A percentile compares a stretch with the other conserved stretches of the same genome.
Conservation (phyloP, 2,797 vertebrate species). For the Mico argentatus region DNA sequence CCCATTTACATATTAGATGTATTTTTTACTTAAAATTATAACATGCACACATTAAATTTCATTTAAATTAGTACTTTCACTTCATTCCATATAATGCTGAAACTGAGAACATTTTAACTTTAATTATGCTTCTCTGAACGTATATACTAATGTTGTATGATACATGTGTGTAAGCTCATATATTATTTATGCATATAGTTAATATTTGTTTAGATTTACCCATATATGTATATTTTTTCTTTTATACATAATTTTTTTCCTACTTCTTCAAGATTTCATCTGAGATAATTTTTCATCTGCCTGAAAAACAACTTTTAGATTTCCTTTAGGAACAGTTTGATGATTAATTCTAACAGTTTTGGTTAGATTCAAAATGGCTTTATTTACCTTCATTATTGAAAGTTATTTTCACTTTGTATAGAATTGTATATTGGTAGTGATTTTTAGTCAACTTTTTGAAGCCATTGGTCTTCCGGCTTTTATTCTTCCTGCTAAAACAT, state of each 20-base stretch:
- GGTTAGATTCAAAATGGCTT: background rate
- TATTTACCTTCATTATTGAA: background rate
- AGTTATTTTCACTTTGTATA: background rate
- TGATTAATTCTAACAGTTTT: background rate
- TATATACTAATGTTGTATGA: background rate
- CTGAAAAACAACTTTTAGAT: background rate
- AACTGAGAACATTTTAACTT: background rate
- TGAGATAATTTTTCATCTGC: background rate
- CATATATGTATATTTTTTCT: background rate
- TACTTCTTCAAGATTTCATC: background rate
- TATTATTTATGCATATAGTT: background rate
- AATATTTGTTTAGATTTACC: background rate
- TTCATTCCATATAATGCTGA: background rate
- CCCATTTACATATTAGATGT: background rate
- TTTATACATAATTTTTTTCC: background rate
- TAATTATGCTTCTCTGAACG: background rate
- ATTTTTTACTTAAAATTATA: background rate
- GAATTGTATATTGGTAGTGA: background rate
- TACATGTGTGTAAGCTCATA: background rate
- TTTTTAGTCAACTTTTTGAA: background rate
- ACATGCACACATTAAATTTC: background rate
- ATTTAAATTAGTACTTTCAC: background rate
- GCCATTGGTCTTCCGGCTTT: background rate
- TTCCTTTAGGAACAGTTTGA: background rate
- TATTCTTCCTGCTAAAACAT: background rate